Percentiles rank a stretch among this genome's conserved stretches.
These are phyloP conservation scores for Mallotus villosus DNA, from an alignment of 2,797 vertebrate species.

Conservation along the genomic window DNA sequence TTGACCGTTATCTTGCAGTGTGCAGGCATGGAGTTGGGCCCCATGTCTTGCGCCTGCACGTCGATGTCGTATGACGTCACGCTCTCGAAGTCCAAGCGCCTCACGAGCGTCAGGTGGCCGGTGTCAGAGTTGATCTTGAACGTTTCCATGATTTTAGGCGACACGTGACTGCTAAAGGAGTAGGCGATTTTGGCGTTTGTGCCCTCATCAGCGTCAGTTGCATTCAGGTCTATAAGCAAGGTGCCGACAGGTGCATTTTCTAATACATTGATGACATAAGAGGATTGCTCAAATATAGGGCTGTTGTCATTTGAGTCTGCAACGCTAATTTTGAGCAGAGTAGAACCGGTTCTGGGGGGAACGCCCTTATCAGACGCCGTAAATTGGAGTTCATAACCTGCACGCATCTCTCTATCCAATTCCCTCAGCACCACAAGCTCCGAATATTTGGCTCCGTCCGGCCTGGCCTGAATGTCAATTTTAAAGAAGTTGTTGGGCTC, in stretches of 20 bases:
- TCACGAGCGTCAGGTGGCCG: constrained; percentile 87
- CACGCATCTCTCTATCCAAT: constrained; percentile 87
- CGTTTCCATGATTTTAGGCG: constrained; percentile 90
- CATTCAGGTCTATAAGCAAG: constrained; percentile 90
- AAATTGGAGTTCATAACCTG: constrained; percentile 89
- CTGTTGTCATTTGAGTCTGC: constrained; percentile 97
- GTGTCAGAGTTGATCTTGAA: constrained; percentile 90
- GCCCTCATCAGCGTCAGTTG: constrained; percentile 94
- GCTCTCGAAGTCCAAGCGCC: constrained; percentile 89
- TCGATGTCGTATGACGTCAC: constrained; percentile 92
- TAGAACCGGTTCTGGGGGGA: constrained; percentile 87
- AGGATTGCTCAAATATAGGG: constrained; percentile 86
- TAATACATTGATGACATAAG: constrained; percentile 84
- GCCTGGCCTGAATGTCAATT: constrained; percentile 89
- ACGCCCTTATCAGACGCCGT: constrained; percentile 92
- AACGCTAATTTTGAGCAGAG: constrained; percentile 88
- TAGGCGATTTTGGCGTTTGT: constrained; percentile 93
- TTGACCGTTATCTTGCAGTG: constrained; percentile 96
- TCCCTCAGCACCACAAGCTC: constrained; percentile 91
- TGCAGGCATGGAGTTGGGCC: constrained; percentile 95
- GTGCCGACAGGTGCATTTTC: constrained; percentile 88
- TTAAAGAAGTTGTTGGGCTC: constrained; percentile 87
- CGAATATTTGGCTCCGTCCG: constrained; percentile 91
- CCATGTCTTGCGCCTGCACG: constrained; percentile 94
- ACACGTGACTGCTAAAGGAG: constrained; percentile 92